Conservation (phyloP, 2,888 invertebrate species). For the Sinodicranocentrus sp. region DNA sequence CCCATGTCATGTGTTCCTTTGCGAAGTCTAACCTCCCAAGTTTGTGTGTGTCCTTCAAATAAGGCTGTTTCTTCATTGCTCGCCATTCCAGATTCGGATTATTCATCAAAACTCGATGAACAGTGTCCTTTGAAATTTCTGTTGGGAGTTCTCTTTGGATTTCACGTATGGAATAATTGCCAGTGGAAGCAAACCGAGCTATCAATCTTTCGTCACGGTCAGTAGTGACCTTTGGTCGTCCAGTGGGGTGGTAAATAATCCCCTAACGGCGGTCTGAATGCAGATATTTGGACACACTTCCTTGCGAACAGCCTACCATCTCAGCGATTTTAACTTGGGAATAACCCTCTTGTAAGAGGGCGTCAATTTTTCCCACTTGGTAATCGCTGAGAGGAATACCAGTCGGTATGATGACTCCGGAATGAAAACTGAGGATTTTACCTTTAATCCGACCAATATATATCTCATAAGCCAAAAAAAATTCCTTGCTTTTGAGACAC, state of each 20-base stretch:
- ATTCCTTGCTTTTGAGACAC: no score
- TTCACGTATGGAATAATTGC: slow-evolving; percentile 9
- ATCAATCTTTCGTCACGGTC: background rate
- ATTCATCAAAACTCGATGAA: background rate
- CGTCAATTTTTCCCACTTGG: slow-evolving; percentile 19
- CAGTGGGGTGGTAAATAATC: background rate
- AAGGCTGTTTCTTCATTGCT: slow-evolving; percentile 14
- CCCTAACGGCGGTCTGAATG: background rate
- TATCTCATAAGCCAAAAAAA: no score
- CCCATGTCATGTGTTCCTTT: slow-evolving; percentile 15
- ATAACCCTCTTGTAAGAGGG: background rate
- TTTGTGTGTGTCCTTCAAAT: slow-evolving; percentile 14
- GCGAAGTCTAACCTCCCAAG: slow-evolving; percentile 20
- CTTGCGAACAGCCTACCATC: background rate
- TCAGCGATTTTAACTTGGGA: background rate
- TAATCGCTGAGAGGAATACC: slow-evolving; percentile 16
- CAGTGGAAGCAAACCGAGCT: background rate
- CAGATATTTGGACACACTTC: background rate
- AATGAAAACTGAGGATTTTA: no score
- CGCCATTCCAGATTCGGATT: background rate
- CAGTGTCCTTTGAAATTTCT: slow-evolving; percentile 5
- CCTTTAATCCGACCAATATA: no score
- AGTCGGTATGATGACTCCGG: slow-evolving; percentile 31
- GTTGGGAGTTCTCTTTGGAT: background rate
- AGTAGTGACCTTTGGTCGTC: background rate